Percentiles rank a stretch among this genome's conserved stretches.
phyloP scores from a whole-genome alignment of 2,797 vertebrate genomes.

The Ibycter americanus region DNA sequence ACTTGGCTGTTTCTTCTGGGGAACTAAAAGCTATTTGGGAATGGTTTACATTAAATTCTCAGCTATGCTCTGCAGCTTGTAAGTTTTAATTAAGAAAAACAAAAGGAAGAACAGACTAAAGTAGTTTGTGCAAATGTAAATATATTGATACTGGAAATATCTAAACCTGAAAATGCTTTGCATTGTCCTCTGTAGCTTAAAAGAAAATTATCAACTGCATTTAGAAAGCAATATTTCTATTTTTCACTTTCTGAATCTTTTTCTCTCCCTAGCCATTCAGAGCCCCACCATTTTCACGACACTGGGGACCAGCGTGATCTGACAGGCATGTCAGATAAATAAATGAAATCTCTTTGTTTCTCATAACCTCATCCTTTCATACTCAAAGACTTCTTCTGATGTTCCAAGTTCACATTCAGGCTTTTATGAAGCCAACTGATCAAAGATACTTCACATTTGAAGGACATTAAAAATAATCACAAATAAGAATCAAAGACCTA shows the following conservation, averaged over 20 bases:
- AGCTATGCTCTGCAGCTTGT: neutral
- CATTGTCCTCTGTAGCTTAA: neutral
- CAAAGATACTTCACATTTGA: neutral
- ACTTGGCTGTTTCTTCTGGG: neutral
- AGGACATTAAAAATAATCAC: neutral
- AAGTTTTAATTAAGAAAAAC: neutral
- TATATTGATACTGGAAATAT: neutral
- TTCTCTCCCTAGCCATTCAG: neutral
- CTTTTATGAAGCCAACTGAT: neutral
- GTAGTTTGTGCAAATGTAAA: neutral
- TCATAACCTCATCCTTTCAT: neutral
- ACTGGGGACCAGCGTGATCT: neutral
- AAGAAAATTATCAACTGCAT: neutral
- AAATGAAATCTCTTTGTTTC: neutral
- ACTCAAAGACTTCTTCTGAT: neutral
- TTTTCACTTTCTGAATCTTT: neutral
- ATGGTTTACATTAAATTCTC: neutral
- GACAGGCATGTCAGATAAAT: neutral
- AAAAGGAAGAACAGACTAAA: neutral
- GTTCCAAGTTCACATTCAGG: neutral
- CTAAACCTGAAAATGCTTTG: neutral
- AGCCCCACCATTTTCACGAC: neutral
- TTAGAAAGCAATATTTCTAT: neutral
- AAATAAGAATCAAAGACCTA: neutral
- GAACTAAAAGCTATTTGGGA: neutral